Percentiles rank a stretch among this genome's conserved stretches.
Conservation (phyloP, 2,888 invertebrate species). For the Pachycephus smyrnensis region DNA sequence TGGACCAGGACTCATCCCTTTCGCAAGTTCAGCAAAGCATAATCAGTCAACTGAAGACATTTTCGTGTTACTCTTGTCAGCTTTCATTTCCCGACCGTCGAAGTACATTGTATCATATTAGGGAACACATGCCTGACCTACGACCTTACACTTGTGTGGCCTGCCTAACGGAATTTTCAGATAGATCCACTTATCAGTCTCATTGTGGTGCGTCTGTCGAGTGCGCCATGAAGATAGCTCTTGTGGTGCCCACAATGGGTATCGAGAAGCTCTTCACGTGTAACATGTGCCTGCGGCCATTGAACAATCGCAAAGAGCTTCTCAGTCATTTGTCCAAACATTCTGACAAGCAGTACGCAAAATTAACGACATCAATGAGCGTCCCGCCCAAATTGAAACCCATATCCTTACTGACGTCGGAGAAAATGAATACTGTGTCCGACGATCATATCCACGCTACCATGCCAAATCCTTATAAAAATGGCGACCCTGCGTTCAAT, state of each 20-base stretch:
- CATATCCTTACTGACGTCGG: slow-evolving; percentile 19
- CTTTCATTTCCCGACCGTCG: slow-evolving; percentile 55
- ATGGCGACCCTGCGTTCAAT: slow-evolving; percentile 60
- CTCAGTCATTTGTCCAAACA: slow-evolving; percentile 56
- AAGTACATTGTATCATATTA: slow-evolving; percentile 58
- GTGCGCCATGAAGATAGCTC: slow-evolving; percentile 71
- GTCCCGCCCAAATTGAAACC: slow-evolving; percentile 45
- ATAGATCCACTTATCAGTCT: slow-evolving; percentile 57
- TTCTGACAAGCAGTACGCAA: slow-evolving; percentile 53
- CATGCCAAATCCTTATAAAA: slow-evolving; percentile 50
- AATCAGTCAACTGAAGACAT: slow-evolving; percentile 63
- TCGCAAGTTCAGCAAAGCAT: slow-evolving; percentile 62
- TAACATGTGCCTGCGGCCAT: slow-evolving; percentile 60
- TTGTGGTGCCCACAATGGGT: slow-evolving; percentile 58
- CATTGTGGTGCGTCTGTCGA: slow-evolving; percentile 66
- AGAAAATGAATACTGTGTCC: neutral
- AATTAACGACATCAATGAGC: slow-evolving; percentile 38
- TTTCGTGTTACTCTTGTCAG: slow-evolving; percentile 59
- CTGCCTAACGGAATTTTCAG: slow-evolving; percentile 60
- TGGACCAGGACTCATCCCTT: slow-evolving; percentile 54
- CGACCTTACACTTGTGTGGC: slow-evolving; percentile 62
- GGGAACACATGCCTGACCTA: slow-evolving; percentile 62
- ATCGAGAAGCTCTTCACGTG: slow-evolving; percentile 62
- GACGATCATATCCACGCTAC: neutral
- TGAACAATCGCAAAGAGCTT: slow-evolving; percentile 56